Evolutionary conservation across 1,140 invertebrate species (phyloP).

Genomic region (Subanguina moxae): DNA sequence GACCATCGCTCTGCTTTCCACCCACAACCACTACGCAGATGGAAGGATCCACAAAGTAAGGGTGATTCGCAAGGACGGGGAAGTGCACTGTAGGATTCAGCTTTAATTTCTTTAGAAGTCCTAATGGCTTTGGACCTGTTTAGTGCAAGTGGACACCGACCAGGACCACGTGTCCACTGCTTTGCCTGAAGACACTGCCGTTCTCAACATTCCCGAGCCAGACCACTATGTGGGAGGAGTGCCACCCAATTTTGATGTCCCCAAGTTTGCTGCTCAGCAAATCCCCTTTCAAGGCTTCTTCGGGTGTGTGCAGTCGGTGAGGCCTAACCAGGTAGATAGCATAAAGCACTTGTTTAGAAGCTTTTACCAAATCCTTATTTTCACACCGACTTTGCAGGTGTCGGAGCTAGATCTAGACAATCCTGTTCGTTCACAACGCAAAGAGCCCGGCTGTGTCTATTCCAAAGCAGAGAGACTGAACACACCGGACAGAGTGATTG

Average conservation of each 20-base stretch:
- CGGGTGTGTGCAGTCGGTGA: slow-evolving; percentile 56
- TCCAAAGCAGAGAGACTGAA: slow-evolving; percentile 36
- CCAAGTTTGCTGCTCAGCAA: slow-evolving; percentile 32
- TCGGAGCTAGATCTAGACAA: slow-evolving; percentile 56
- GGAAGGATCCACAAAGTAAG: slow-evolving; percentile 50
- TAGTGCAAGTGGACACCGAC: slow-evolving; percentile 26
- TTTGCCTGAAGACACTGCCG: slow-evolving; percentile 27
- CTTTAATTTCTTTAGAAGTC: slow-evolving; percentile 11
- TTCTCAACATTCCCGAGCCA: slow-evolving; percentile 46
- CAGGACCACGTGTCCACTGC: slow-evolving; percentile 35
- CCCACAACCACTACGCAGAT: slow-evolving; percentile 44
- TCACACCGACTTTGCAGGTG: too few relatives aligned
- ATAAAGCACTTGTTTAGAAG: background rate
- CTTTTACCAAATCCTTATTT: slow-evolving; percentile 13
- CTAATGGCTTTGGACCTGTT: background rate
- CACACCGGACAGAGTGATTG: slow-evolving; percentile 45
- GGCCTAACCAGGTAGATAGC: slow-evolving; percentile 44
- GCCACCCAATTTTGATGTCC: slow-evolving; percentile 43
- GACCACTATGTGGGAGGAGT: slow-evolving; percentile 57
- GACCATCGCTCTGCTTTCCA: slow-evolving; percentile 32
- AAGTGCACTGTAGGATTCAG: slow-evolving; percentile 50
- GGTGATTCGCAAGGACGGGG: slow-evolving; percentile 47
- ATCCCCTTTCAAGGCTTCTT: slow-evolving; percentile 56
- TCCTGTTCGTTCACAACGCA: slow-evolving; percentile 50
- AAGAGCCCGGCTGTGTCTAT: slow-evolving; percentile 48